Evolutionary conservation across 2,797 vertebrate species (phyloP).

Genomic region (Fistularia tabacaria): DNA sequence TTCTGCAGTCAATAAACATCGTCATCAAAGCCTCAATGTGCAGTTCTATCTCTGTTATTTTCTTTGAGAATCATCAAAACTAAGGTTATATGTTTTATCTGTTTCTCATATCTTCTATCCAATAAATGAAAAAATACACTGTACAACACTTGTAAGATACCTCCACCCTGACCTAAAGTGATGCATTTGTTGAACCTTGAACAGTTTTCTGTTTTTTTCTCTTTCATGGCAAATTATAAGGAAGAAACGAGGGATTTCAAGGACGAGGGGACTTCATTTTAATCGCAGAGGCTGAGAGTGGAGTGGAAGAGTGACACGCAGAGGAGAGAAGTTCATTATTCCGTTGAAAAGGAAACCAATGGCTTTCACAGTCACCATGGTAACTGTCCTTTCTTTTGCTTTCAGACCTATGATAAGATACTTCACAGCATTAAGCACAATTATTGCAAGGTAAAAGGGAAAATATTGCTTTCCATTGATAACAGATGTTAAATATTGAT

Average conservation of each 20-base stretch:
- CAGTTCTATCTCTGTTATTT: no score
- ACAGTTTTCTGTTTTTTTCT: constrained; percentile 56
- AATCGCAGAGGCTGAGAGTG: constrained; percentile 77
- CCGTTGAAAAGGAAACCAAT: constrained; percentile 82
- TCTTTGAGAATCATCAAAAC: no score
- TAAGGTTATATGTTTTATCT: no score
- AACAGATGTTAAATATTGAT: constrained; percentile 80
- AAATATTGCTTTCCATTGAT: constrained; percentile 80
- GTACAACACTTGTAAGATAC: constrained; percentile 34
- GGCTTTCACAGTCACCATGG: constrained; percentile 82
- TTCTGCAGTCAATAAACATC: no score
- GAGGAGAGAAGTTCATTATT: constrained; percentile 86
- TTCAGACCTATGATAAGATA: constrained; percentile 81
- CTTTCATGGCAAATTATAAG: constrained; percentile 74
- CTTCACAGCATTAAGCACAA: constrained; percentile 79
- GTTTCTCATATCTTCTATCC: no score
- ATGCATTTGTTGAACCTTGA: constrained; percentile 60
- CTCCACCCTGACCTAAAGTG: constrained; percentile 38
- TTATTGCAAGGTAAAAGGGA: constrained; percentile 77
- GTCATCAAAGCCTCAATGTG: no score
- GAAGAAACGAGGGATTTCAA: constrained; percentile 76
- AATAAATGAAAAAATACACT: background rate
- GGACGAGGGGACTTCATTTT: constrained; percentile 75
- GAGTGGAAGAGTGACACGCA: constrained; percentile 80
- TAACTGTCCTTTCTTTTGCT: constrained; percentile 75